These are phyloP conservation scores for Mus pahari DNA, from an alignment of 2,113 vertebrate genomes.

Conservation along the genomic window DNA sequence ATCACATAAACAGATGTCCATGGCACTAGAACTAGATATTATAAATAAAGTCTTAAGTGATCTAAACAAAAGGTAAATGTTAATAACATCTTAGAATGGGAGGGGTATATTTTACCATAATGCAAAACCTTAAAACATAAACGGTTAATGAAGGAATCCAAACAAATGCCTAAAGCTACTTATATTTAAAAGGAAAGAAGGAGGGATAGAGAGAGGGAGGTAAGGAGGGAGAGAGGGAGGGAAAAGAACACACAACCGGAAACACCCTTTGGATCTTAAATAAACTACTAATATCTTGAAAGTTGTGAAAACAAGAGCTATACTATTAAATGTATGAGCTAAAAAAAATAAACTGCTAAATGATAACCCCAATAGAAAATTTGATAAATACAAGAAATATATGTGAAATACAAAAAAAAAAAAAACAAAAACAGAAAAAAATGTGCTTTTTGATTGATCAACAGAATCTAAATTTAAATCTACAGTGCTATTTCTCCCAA, in stretches of 20 bases:
- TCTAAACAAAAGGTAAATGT: constrained; percentile 34
- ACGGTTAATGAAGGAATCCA: neutral
- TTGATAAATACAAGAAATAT: constrained; percentile 29
- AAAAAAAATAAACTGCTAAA: constrained; percentile 36
- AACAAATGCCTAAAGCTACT: neutral
- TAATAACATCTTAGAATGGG: neutral
- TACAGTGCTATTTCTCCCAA: neutral
- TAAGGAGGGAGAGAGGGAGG: too few relatives aligned
- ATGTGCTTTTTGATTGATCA: constrained; percentile 8
- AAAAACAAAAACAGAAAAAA: neutral
- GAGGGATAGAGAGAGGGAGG: too few relatives aligned
- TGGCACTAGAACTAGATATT: neutral
- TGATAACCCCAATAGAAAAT: constrained; percentile 10
- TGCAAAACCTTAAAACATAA: constrained; percentile 10
- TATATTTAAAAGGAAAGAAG: neutral
- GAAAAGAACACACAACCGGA: neutral
- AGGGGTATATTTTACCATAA: constrained; percentile 20
- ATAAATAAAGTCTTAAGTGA: constrained; percentile 36
- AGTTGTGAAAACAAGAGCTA: constrained; percentile 37
- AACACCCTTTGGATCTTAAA: neutral
- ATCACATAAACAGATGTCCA: neutral
- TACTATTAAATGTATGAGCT: neutral
- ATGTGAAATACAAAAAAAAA: constrained; percentile 25
- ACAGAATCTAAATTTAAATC: constrained; percentile 4
- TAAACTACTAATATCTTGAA: neutral